A percentile compares a stretch with the other conserved stretches of the same genome.
phyloP scores from a whole-genome alignment of 2,888 invertebrate genomes.

The Sinodicranocentrus sp. region DNA sequence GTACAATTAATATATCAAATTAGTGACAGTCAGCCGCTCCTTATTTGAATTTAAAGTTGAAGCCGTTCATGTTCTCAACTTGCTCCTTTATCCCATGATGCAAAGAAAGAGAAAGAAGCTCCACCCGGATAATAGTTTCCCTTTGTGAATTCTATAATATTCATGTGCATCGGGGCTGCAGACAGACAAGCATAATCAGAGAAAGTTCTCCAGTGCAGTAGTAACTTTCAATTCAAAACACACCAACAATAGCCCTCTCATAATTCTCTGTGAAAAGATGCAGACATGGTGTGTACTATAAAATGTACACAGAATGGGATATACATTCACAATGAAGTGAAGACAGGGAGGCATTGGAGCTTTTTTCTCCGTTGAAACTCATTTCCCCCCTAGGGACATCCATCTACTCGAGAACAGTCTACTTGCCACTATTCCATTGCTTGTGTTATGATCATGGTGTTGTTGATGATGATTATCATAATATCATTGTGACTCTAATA shows the following conservation, averaged over 20 bases:
- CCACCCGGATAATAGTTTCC: too few species aligned
- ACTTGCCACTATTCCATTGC: neutral
- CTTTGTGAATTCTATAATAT: too few species aligned
- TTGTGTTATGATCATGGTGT: neutral
- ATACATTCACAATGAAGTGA: neutral
- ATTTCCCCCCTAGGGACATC: slow-evolving; percentile 58
- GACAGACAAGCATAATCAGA: slow-evolving; percentile 15
- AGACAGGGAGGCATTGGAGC: neutral
- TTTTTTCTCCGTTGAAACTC: slow-evolving; percentile 42
- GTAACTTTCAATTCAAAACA: slow-evolving; percentile 8
- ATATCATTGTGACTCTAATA: slow-evolving; percentile 39
- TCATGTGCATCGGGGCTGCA: too few species aligned
- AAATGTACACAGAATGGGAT: neutral
- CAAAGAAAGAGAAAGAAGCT: too few species aligned
- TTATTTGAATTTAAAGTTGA: too few species aligned
- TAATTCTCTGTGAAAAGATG: neutral
- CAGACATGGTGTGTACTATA: neutral
- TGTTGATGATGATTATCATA: slow-evolving; percentile 39
- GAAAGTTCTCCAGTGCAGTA: slow-evolving; percentile 16
- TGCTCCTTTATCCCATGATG: too few species aligned
- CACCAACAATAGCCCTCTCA: neutral
- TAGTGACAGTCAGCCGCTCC: too few species aligned
- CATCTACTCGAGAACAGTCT: slow-evolving; percentile 18
- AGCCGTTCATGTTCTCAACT: too few species aligned
- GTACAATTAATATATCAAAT: too few species aligned